Conservation (phyloP, 2,888 invertebrate species). For the Xanthorhoe spadicearia region DNA sequence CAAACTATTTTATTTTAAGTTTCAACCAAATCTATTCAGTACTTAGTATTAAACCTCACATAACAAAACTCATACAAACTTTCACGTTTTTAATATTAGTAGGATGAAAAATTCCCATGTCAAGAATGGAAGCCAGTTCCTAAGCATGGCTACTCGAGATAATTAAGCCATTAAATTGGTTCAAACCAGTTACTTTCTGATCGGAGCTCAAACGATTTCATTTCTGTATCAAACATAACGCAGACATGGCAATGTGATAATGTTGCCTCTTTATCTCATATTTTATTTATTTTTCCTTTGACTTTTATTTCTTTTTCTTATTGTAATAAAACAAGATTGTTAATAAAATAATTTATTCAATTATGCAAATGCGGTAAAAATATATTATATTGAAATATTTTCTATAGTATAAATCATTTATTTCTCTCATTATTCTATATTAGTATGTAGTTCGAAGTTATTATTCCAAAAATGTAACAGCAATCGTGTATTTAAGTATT, state of each 20-base stretch:
- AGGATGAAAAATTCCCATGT: conserved; percentile 13
- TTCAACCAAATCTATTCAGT: too few relatives aligned
- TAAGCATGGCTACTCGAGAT: conserved; percentile 70
- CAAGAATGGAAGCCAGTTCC: conserved; percentile 4
- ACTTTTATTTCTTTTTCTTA: not conserved
- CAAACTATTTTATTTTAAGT: too few relatives aligned
- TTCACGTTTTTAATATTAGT: too few relatives aligned
- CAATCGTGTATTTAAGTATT: not conserved
- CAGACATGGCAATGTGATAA: conserved; percentile 61
- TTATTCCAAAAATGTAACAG: not conserved
- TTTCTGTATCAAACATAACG: conserved; percentile 62
- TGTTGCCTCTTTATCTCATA: conserved; percentile 37
- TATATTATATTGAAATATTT: not conserved
- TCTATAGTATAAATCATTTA: too few relatives aligned
- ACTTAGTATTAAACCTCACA: too few relatives aligned
- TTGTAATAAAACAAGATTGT: not conserved
- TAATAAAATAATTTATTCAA: not conserved
- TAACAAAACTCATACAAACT: too few relatives aligned
- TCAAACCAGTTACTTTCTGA: conserved; percentile 34
- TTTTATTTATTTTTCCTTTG: conserved; percentile 19
- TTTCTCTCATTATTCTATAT: not conserved
- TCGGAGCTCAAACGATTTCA: conserved; percentile 59
- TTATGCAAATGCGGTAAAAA: not conserved
- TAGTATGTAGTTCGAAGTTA: not conserved
- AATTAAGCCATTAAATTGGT: conserved; percentile 79